Base-by-base conservation (phyloP, 2,797 vertebrate species). In the Esox lucius region DNA sequence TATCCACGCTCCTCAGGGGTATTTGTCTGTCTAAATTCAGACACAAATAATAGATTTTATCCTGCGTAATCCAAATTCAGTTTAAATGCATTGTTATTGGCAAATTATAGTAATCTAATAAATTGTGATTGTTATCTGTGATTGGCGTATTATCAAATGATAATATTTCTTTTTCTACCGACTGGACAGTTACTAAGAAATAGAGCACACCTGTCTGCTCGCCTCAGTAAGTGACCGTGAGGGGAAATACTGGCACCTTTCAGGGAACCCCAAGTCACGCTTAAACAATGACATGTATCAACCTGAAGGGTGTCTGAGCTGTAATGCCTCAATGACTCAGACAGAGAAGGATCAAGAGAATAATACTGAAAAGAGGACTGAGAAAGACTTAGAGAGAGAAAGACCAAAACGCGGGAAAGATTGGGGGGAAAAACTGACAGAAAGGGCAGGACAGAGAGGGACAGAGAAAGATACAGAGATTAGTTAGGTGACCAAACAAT, bases 301-400 rank as follows among this genome's bases (percentile, higher is more conserved):
- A 56, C n/a, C 12, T 35, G 16, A 31, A 28, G 65, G 24, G 70
- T 59, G 86, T 86, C 89, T n/a, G 8, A 0, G 9, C 19, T 3
- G 19, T n/a, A 8, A 56, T 8, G 51, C n/a, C 88, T 85, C 86
- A 75, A 64, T 81, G 81, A 42, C 39, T 9, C 39, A 42, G 39
- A 42, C 5, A 42, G 39, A 31, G 28, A 31, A 31, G 28, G 28
- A 31, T 31, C 28, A 31, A 31, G 28, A 31, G 3, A 31, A 1
- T 31, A 31, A 31, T 31, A 31, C 28, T 31, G 28, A 31, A 31
- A 31, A 31, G 3, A 28, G 28, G 28, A 31, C 28, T 3, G 39
- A 42, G 9, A 42, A 42, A 42, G 5, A 42, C 39, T 6, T 6
- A 42, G 5, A 42, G 35, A 39, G 35, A 39, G 5, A 9, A 9